These are phyloP conservation scores for Corbicula japonica DNA, from an alignment of 2,888 invertebrate genomes.

Conservation along the genomic window DNA sequence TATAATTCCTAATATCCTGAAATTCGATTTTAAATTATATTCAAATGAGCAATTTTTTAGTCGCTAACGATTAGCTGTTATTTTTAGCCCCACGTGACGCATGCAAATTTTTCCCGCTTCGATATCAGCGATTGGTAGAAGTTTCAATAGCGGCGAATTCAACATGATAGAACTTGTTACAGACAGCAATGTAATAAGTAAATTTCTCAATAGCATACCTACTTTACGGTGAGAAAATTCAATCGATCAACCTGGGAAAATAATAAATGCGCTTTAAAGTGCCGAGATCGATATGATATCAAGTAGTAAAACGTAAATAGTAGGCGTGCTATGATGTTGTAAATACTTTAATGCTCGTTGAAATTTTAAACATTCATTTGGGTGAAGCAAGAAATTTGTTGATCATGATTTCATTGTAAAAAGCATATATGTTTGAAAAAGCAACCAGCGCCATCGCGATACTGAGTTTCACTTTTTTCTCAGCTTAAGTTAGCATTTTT, in stretches of 20 bases:
- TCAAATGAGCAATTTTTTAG: constrained; percentile 61
- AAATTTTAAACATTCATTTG: too few species aligned
- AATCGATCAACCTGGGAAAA: constrained; percentile 34
- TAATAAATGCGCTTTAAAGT: constrained; percentile 28
- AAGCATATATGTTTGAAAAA: too few species aligned
- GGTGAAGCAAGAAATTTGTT: too few species aligned
- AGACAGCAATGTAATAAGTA: constrained; percentile 41
- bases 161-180: constrained; percentile 61
- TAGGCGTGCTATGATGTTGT: constrained; percentile 8
- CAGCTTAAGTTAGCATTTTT: too few species aligned
- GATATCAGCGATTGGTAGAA: constrained; percentile 67
- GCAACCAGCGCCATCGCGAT: too few species aligned
- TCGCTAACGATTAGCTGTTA: constrained; percentile 57
- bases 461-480: too few species aligned
- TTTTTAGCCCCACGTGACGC: constrained; percentile 42
- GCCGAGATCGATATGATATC: background rate
- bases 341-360: too few species aligned
- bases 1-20: constrained; percentile 21
- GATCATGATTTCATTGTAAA: too few species aligned
- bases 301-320: background rate
- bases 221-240: constrained; percentile 31
- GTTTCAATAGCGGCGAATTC: constrained; percentile 59
- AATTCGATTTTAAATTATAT: constrained; percentile 52
- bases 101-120: constrained; percentile 73
- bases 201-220: constrained; percentile 55